Conservation (phyloP, 2,888 invertebrate species). For the Eurois occulta region DNA sequence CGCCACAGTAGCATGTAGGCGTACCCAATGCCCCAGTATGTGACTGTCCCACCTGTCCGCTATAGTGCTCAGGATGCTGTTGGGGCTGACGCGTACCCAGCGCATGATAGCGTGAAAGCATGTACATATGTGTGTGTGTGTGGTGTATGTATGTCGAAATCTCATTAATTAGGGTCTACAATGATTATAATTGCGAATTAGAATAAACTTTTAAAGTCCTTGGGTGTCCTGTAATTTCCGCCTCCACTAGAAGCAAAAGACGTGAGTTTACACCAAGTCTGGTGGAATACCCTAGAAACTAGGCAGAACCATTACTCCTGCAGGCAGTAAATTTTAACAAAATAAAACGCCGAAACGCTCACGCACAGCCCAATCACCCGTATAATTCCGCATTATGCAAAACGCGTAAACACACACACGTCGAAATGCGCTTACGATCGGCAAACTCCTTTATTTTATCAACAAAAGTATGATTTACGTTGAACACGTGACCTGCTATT, state of each 20-base stretch:
- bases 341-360: not conserved
- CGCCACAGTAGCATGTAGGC: no score
- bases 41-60: no score
- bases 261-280: not conserved
- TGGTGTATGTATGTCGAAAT: no score
- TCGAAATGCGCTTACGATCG: slow-evolving; percentile 46
- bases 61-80: no score
- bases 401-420: slow-evolving; percentile 34
- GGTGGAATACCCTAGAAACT: not conserved
- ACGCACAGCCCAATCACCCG: slow-evolving; percentile 5
- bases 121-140: no score
- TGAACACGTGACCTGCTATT: slow-evolving; percentile 31
- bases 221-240: not conserved
- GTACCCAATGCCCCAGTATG: no score
- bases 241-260: not conserved
- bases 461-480: slow-evolving; percentile 38
- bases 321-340: not conserved
- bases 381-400: slow-evolving; percentile 36
- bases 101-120: no score
- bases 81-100: no score
- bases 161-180: no score
- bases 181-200: not conserved
- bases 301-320: not conserved
- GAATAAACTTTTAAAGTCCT: not conserved
- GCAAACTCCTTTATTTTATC: slow-evolving; percentile 62